These are phyloP conservation scores for Sphaeramia orbicularis DNA, from an alignment of 2,797 vertebrate genomes.

Conservation along the genomic window DNA sequence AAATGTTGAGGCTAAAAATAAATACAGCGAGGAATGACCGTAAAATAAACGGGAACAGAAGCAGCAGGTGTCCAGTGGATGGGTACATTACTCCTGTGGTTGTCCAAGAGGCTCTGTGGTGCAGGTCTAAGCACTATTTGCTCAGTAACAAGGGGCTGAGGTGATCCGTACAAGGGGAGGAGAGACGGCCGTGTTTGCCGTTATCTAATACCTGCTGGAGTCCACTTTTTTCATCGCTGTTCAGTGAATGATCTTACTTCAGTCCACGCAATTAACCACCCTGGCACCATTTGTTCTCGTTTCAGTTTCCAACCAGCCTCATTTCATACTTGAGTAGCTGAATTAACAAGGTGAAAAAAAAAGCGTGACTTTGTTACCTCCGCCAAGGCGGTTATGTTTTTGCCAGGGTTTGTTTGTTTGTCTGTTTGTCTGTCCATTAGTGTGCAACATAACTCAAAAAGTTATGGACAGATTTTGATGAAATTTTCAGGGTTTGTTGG, in stretches of 20 bases:
- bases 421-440: no score
- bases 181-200: slow-evolving; percentile 1
- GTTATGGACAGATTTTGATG: no score
- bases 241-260: slow-evolving; percentile 16
- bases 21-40: neutral
- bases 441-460: no score
- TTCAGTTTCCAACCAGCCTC: slow-evolving; percentile 2
- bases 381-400: no score
- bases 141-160: slow-evolving; percentile 62
- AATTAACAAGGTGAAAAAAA: slow-evolving; percentile 6
- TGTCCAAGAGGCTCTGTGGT: slow-evolving; percentile 28
- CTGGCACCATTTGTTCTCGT: slow-evolving; percentile 10
- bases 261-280: slow-evolving; percentile 17
- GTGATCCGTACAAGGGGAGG: slow-evolving; percentile 53
- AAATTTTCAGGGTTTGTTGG: no score
- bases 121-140: slow-evolving; percentile 65
- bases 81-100: slow-evolving; percentile 5
- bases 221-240: slow-evolving; percentile 11
- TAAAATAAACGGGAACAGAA: slow-evolving; percentile 21
- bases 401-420: no score
- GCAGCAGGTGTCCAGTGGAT: slow-evolving; percentile 6
- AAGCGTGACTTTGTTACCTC: slow-evolving; percentile 1
- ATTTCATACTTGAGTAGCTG: neutral
- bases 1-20: neutral
- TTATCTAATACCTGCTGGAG: slow-evolving; percentile 43